phyloP scores from a whole-genome alignment of 2,888 invertebrate genomes.

The Pristionchus japonicus region DNA sequence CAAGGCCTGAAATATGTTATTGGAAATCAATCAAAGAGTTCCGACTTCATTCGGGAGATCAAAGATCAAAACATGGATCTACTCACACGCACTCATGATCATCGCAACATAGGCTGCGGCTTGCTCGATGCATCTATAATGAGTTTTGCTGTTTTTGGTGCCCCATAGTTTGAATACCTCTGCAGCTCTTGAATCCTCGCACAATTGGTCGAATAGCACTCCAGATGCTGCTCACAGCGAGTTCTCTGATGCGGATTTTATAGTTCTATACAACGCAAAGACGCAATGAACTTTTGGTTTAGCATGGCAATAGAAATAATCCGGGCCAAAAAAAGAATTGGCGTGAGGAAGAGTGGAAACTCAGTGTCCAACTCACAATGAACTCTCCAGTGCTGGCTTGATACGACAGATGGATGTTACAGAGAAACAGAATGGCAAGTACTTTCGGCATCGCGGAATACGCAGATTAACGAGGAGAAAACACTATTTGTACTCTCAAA shows the following conservation, averaged over 20 bases:
- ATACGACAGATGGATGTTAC: background rate
- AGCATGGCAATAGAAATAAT: too few species aligned
- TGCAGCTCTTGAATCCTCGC: background rate
- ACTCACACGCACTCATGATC: background rate
- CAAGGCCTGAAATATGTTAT: background rate
- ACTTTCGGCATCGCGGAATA: background rate
- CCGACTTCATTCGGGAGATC: background rate
- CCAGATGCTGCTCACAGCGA: background rate
- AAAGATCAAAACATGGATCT: background rate
- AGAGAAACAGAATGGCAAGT: background rate
- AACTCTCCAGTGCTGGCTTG: background rate
- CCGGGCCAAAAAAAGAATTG: too few species aligned
- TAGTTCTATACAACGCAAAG: too few species aligned
- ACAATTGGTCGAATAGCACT: background rate
- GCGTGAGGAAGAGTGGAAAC: too few species aligned
- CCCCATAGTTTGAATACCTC: background rate
- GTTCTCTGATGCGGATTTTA: background rate
- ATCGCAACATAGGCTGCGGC: background rate
- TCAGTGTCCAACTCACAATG: background rate
- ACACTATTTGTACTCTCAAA: background rate
- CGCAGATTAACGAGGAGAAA: background rate
- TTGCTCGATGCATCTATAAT: background rate
- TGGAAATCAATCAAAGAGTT: too few species aligned
- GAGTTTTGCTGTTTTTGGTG: background rate
- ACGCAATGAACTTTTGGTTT: too few species aligned